Conservation (phyloP, 1,140 invertebrate species). For the Hermetia illucens region DNA sequence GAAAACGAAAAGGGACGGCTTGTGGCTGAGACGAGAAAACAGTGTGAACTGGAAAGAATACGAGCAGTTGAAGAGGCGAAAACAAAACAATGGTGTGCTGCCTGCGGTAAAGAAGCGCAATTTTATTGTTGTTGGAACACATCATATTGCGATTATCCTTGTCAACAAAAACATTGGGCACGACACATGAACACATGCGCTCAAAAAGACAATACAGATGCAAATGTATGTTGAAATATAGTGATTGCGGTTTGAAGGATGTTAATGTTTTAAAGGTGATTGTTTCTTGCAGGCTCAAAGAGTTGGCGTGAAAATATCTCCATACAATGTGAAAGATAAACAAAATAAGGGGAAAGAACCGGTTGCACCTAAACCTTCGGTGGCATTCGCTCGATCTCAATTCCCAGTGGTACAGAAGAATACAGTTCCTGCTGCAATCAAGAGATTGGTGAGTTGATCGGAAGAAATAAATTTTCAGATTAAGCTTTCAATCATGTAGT, state of each 20-base stretch:
- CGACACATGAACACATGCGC: conserved; percentile 34
- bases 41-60: conserved; percentile 45
- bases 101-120: conserved; percentile 71
- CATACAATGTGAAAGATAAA: neutral
- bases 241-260: neutral
- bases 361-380: too few relatives aligned
- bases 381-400: too few relatives aligned
- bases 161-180: conserved; percentile 58
- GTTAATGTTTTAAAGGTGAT: neutral
- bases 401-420: too few relatives aligned
- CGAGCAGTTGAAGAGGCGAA: conserved; percentile 61
- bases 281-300: neutral
- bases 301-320: neutral
- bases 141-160: conserved; percentile 77
- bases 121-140: conserved; percentile 95
- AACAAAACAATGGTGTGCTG: conserved; percentile 76
- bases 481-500: too few relatives aligned
- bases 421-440: too few relatives aligned
- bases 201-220: neutral
- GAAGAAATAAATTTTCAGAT: too few relatives aligned
- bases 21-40: conserved; percentile 41
- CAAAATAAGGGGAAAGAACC: too few relatives aligned
- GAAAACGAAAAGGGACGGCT: conserved; percentile 48
- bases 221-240: conserved; percentile 2
- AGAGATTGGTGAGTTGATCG: too few relatives aligned